These are phyloP conservation scores for Hecatera dysodea DNA, from an alignment of 2,888 invertebrate genomes.

Conservation along the genomic window DNA sequence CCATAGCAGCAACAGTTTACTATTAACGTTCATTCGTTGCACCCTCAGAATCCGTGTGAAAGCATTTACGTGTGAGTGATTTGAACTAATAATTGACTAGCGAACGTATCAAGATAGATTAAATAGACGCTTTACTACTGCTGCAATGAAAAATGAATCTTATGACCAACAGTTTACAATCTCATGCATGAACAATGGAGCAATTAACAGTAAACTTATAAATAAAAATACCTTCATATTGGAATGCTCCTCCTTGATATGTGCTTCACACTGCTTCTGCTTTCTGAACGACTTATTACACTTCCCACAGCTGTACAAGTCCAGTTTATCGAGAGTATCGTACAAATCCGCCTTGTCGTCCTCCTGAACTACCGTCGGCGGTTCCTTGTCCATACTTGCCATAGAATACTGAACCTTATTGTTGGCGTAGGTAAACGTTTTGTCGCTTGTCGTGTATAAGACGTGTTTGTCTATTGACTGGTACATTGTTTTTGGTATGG, in stretches of 20 bases:
- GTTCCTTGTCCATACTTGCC: conserved; percentile 81
- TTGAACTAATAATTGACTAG: too few species aligned
- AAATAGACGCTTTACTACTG: background rate
- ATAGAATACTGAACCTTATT: conserved; percentile 85
- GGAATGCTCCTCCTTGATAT: conserved; percentile 91
- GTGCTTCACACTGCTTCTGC: conserved; percentile 92
- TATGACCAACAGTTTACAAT: background rate
- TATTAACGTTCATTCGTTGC: too few species aligned
- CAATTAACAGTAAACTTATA: background rate
- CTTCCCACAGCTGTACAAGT: conserved; percentile 82
- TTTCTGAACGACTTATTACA: conserved; percentile 91
- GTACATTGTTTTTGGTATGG: conserved; percentile 86
- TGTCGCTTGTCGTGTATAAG: conserved; percentile 82
- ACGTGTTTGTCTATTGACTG: conserved; percentile 86
- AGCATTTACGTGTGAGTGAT: too few species aligned
- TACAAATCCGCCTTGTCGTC: conserved; percentile 80
- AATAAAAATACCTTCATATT: conserved; percentile 46
- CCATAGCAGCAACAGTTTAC: too few species aligned
- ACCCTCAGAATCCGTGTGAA: too few species aligned
- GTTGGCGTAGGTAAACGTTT: conserved; percentile 77
- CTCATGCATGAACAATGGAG: background rate
- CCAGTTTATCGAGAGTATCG: conserved; percentile 80
- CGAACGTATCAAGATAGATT: too few species aligned
- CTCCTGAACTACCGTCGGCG: conserved; percentile 65
- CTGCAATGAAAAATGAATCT: background rate